Conservation (phyloP, 1,140 invertebrate species). For the Drosophila nebulosa region DNA sequence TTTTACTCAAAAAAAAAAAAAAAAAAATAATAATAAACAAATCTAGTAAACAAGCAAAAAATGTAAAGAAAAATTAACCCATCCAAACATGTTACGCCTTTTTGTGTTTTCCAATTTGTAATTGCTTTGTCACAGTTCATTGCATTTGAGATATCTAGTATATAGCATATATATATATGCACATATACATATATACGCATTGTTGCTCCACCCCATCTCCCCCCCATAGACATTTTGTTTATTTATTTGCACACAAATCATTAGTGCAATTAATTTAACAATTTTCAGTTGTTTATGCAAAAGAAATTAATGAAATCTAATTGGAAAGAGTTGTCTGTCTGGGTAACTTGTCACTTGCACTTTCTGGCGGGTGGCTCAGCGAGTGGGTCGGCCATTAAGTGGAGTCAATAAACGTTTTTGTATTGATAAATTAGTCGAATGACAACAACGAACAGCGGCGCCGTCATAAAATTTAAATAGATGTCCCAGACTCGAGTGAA, state of each 20-base stretch:
- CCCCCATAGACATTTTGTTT: conserved; percentile 36
- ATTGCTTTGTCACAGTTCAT: conserved; percentile 50
- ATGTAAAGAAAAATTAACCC: neutral
- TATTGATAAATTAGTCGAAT: conserved; percentile 18
- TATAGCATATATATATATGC: neutral
- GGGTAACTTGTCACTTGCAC: conserved; percentile 49
- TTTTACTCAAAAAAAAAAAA: too few species aligned
- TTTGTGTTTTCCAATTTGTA: conserved; percentile 10
- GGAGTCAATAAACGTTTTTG: conserved; percentile 42
- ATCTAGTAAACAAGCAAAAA: neutral
- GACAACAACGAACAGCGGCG: neutral
- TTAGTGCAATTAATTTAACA: conserved; percentile 54
- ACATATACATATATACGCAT: neutral
- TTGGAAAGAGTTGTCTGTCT: conserved; percentile 2
- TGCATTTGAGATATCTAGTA: conserved; percentile 23
- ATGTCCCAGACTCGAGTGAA: neutral
- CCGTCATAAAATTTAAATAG: conserved; percentile 21
- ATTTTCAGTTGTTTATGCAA: conserved; percentile 47
- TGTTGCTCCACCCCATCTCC: too few species aligned
- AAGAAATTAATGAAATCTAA: conserved; percentile 60
- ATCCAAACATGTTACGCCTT: conserved; percentile 5
- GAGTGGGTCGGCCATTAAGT: conserved; percentile 20
- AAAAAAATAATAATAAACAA: neutral
- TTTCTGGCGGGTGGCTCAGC: conserved; percentile 14
- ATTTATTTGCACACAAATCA: conserved; percentile 28